phyloP scores from a whole-genome alignment of 2,888 invertebrate species.

The Beris morrisii region DNA sequence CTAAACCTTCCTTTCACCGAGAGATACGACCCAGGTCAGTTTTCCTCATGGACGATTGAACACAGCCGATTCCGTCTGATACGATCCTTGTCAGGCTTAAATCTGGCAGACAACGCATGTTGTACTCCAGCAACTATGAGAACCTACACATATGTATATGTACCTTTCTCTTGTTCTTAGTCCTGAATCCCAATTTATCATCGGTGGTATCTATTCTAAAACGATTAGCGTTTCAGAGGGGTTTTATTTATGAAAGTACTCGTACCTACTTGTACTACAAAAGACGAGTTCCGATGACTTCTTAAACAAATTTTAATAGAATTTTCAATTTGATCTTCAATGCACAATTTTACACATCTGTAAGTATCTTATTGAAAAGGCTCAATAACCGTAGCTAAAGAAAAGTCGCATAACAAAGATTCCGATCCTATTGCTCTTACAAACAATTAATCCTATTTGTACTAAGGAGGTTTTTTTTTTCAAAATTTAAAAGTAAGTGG shows the following conservation, averaged over 20 bases:
- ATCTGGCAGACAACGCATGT: slow-evolving; percentile 28
- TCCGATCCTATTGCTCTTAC: neutral
- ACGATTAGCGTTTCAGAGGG: slow-evolving; percentile 25
- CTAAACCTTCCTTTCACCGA: neutral
- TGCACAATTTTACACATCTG: slow-evolving; percentile 36
- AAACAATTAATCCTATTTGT: slow-evolving; percentile 20
- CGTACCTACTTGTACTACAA: slow-evolving; percentile 7
- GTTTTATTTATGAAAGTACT: slow-evolving; percentile 14
- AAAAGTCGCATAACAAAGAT: too few relatives aligned
- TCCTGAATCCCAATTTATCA: too few relatives aligned
- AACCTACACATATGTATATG: too few relatives aligned
- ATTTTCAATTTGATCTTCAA: slow-evolving; percentile 30
- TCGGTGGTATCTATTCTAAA: slow-evolving; percentile 13
- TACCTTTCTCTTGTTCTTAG: neutral
- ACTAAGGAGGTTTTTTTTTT: slow-evolving; percentile 20
- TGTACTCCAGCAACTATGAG: slow-evolving; percentile 15
- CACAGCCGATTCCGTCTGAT: slow-evolving; percentile 2
- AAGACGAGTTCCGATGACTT: slow-evolving; percentile 33
- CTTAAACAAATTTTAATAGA: slow-evolving; percentile 38
- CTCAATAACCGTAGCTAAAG: slow-evolving; percentile 13
- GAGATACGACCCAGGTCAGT: neutral
- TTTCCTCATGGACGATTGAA: slow-evolving; percentile 16
- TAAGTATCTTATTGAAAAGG: slow-evolving; percentile 8
- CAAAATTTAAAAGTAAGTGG: slow-evolving; percentile 11
- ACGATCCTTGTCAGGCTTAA: neutral